These are phyloP conservation scores for Ochropleura leucogaster DNA, from an alignment of 2,888 invertebrate genomes.

Conservation along the genomic window DNA sequence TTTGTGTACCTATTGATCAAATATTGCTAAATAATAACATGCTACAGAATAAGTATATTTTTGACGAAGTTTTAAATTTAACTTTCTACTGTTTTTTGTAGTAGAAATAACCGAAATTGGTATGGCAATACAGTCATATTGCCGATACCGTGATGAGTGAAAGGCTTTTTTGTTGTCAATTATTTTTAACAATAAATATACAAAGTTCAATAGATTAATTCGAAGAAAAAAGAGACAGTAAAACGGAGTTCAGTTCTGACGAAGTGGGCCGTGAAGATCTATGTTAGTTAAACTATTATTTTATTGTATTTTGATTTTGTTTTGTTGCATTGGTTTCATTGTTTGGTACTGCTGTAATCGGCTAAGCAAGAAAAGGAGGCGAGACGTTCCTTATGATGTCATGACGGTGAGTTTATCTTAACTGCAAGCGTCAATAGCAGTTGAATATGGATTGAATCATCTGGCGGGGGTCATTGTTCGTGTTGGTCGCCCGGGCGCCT, in stretches of 20 bases:
- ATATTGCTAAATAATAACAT: background rate
- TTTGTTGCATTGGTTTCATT: slow-evolving; percentile 64
- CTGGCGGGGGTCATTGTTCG: slow-evolving; percentile 79
- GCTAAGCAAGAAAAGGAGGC: slow-evolving; percentile 63
- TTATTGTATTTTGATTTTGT: slow-evolving; percentile 53
- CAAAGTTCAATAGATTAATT: slow-evolving; percentile 28
- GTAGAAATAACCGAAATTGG: background rate
- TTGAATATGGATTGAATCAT: slow-evolving; percentile 59
- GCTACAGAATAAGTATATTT: background rate
- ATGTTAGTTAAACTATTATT: slow-evolving; percentile 38
- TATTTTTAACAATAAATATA: slow-evolving; percentile 57
- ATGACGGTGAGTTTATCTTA: slow-evolving; percentile 80
- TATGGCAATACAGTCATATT: slow-evolving; percentile 54
- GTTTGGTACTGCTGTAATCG: slow-evolving; percentile 60
- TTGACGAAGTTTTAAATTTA: background rate
- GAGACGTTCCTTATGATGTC: slow-evolving; percentile 74
- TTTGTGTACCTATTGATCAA: background rate
- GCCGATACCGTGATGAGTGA: slow-evolving; percentile 54
- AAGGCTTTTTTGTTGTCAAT: slow-evolving; percentile 70
- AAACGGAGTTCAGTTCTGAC: slow-evolving; percentile 15
- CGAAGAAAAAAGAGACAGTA: slow-evolving; percentile 13
- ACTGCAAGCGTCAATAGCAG: slow-evolving; percentile 45
- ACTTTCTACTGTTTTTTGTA: background rate
- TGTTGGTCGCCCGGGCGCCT: slow-evolving; percentile 69
- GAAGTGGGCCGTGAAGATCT: slow-evolving; percentile 33